Conservation (phyloP, 2,113 vertebrate species). For the Strix uralensis region DNA sequence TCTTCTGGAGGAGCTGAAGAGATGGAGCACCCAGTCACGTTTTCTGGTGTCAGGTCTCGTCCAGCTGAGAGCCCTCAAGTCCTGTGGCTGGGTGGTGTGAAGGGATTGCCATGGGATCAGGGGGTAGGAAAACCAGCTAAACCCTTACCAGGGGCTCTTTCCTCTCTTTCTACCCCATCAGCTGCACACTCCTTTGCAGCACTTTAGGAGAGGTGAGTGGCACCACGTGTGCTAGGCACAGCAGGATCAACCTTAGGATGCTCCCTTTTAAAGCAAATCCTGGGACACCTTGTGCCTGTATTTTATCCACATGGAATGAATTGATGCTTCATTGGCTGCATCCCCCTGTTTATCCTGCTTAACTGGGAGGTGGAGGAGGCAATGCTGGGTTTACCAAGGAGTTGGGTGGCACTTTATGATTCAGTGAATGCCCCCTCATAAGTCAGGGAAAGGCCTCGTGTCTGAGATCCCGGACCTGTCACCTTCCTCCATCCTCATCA, state of each 20-base stretch:
- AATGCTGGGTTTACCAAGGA: neutral
- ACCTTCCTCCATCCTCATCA: neutral
- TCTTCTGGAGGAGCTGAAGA: conserved; percentile 29
- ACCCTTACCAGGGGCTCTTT: neutral
- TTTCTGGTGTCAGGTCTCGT: neutral
- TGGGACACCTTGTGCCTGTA: neutral
- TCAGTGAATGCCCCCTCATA: neutral
- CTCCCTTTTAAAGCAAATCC: neutral
- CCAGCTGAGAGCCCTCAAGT: neutral
- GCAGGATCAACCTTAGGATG: neutral
- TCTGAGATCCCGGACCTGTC: neutral
- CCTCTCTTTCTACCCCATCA: neutral
- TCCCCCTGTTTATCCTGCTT: neutral
- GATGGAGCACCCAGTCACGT: neutral
- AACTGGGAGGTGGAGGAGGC: neutral
- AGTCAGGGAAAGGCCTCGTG: neutral
- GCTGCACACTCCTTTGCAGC: neutral
- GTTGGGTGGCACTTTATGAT: neutral
- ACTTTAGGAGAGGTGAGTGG: neutral
- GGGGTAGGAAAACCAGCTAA: neutral
- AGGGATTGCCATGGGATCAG: neutral
- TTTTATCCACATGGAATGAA: neutral
- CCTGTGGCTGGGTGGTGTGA: neutral
- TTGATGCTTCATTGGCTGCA: neutral
- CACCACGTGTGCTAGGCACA: neutral